Conservation (phyloP, 1,140 invertebrate species). For the Penaeus indicus region DNA sequence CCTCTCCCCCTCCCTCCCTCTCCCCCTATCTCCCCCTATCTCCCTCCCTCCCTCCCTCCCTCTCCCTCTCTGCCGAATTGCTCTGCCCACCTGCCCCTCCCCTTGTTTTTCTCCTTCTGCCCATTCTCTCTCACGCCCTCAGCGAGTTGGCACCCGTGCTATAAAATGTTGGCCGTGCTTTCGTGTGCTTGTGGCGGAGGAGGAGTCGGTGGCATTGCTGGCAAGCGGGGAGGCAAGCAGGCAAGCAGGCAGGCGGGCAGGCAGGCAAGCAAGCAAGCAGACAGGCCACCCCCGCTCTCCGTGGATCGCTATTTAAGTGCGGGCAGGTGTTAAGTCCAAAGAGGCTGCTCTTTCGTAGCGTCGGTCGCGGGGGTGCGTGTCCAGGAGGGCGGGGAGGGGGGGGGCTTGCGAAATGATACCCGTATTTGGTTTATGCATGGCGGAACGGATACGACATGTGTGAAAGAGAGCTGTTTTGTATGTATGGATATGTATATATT, state of each 20-base stretch:
- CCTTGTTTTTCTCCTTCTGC: not conserved
- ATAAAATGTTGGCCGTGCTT: constrained; percentile 34
- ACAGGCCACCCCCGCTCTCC: not conserved
- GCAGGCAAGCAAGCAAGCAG: too few species aligned
- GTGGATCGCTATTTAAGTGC: constrained; percentile 25
- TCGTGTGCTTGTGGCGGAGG: constrained; percentile 21
- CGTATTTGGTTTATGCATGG: too few species aligned
- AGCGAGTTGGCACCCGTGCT: constrained; percentile 22
- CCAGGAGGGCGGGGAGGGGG: too few species aligned
- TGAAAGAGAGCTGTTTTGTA: not conserved
- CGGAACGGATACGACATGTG: not conserved
- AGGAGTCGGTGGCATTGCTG: not conserved
- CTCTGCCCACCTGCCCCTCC: not conserved
- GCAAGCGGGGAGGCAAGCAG: too few species aligned
- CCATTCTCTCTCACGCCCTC: not conserved
- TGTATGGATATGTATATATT: not conserved
- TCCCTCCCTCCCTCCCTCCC: not conserved
- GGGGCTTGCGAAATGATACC: too few species aligned
- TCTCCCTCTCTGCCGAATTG: not conserved
- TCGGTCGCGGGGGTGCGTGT: too few species aligned
- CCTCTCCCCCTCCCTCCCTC: not conserved
- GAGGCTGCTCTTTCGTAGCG: too few species aligned
- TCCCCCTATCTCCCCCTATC: not conserved
- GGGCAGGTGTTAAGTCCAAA: constrained; percentile 30
- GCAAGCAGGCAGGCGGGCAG: too few species aligned